phyloP scores from a whole-genome alignment of 2,113 vertebrate species.

The Agelaius phoeniceus region DNA sequence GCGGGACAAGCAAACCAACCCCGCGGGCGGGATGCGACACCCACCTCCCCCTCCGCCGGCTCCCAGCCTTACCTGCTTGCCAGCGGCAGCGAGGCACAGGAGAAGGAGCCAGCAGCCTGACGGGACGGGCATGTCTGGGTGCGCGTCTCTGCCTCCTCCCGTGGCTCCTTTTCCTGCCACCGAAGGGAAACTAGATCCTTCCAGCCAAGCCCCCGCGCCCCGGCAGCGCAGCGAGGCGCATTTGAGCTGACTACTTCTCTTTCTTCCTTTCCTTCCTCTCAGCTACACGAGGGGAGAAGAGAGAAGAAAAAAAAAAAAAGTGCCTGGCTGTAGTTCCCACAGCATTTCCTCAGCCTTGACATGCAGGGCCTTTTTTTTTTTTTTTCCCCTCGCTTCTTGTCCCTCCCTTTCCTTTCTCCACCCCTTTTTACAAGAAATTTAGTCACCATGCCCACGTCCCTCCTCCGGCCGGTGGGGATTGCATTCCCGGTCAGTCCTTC shows the following conservation, averaged over 20 bases:
- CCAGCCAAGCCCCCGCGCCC: background rate
- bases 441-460: background rate
- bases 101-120: slow-evolving; percentile 44
- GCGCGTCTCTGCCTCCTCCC: slow-evolving; percentile 15
- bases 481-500: background rate
- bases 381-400: background rate
- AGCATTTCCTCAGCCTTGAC: slow-evolving; percentile 54
- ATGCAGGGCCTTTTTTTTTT: background rate
- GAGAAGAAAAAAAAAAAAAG: background rate
- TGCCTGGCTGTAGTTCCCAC: slow-evolving; percentile 32
- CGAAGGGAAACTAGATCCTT: slow-evolving; percentile 33
- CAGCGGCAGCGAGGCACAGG: background rate
- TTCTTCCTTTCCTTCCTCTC: slow-evolving; percentile 66
- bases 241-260: slow-evolving; percentile 39
- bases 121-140: slow-evolving; percentile 19
- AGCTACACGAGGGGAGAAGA: slow-evolving; percentile 42
- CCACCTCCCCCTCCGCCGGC: background rate
- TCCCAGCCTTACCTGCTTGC: slow-evolving; percentile 42
- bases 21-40: background rate
- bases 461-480: background rate
- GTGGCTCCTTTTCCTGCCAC: slow-evolving; percentile 39
- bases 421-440: slow-evolving; percentile 60
- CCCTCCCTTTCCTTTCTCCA: slow-evolving; percentile 63
- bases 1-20: background rate
- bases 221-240: slow-evolving; percentile 29